phyloP scores from a whole-genome alignment of 2,797 vertebrate genomes.

The Morelia viridis region DNA sequence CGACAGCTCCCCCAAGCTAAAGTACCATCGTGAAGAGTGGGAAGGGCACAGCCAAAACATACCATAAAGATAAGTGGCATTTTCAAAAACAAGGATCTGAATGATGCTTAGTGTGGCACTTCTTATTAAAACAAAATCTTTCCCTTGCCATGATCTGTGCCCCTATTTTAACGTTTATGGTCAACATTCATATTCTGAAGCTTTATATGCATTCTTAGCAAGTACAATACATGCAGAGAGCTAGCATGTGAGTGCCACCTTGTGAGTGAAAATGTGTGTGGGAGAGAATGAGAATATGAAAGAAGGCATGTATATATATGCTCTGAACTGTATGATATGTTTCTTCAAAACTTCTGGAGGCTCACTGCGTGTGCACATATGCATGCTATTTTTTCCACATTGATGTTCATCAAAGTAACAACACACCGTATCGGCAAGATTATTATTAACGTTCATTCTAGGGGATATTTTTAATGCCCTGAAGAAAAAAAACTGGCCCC shows the following conservation, averaged over 20 bases:
- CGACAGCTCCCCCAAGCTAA: background rate
- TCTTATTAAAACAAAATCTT: background rate
- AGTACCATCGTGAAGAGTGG: background rate
- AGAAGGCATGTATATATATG: background rate
- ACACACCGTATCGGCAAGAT: background rate
- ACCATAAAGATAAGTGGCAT: background rate
- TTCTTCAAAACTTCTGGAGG: background rate
- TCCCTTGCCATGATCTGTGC: background rate
- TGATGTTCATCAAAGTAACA: background rate
- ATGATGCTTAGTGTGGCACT: background rate
- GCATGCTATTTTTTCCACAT: background rate
- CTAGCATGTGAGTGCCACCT: background rate
- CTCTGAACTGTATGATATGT: background rate
- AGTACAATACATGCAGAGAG: background rate
- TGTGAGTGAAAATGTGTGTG: background rate
- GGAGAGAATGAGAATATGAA: background rate
- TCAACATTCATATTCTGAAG: background rate
- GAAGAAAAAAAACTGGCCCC: background rate
- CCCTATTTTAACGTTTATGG: background rate
- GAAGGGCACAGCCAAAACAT: too few relatives aligned
- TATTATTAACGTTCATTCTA: background rate
- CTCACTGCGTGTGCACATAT: background rate
- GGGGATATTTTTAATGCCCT: background rate
- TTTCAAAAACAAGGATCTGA: background rate
- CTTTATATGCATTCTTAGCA: background rate